phyloP scores from a whole-genome alignment of 1,140 invertebrate genomes.

The Ceratina calcarata region DNA sequence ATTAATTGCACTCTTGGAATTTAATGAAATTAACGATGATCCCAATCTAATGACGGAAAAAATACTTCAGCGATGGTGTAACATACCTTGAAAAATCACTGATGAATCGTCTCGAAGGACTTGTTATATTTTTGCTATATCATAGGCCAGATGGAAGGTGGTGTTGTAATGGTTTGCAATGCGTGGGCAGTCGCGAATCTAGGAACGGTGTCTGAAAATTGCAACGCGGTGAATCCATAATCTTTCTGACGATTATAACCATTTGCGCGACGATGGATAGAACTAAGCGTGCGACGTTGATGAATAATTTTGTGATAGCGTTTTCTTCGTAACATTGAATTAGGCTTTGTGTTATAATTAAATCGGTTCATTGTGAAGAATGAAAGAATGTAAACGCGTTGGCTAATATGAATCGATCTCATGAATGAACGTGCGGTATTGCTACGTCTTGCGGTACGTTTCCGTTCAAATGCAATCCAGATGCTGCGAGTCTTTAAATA shows the following conservation, averaged over 20 bases:
- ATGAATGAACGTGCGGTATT: constrained; percentile 10
- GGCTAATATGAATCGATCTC: not conserved
- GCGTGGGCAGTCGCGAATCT: constrained; percentile 49
- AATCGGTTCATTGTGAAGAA: too few relatives aligned
- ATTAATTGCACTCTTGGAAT: not conserved
- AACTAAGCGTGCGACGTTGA: not conserved
- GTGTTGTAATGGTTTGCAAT: constrained; percentile 56
- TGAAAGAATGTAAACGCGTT: too few relatives aligned
- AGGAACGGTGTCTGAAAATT: constrained; percentile 25
- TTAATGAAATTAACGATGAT: not conserved
- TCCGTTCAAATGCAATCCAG: not conserved
- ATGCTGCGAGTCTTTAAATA: constrained; percentile 1
- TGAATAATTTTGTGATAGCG: not conserved
- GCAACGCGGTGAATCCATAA: constrained; percentile 11
- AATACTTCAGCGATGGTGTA: too few relatives aligned
- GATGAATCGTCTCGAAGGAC: constrained; percentile 35
- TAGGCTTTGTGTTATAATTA: too few relatives aligned
- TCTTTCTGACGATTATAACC: constrained; percentile 21
- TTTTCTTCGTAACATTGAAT: not conserved
- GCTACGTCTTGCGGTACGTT: too few relatives aligned
- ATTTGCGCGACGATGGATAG: constrained; percentile 26
- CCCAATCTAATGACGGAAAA: too few relatives aligned
- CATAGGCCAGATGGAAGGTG: constrained; percentile 46
- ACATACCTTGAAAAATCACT: not conserved
- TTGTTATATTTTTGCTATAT: constrained; percentile 58